Evolutionary conservation across 2,113 vertebrate genomes (phyloP).

Genomic region (Leptosomus discolor): DNA sequence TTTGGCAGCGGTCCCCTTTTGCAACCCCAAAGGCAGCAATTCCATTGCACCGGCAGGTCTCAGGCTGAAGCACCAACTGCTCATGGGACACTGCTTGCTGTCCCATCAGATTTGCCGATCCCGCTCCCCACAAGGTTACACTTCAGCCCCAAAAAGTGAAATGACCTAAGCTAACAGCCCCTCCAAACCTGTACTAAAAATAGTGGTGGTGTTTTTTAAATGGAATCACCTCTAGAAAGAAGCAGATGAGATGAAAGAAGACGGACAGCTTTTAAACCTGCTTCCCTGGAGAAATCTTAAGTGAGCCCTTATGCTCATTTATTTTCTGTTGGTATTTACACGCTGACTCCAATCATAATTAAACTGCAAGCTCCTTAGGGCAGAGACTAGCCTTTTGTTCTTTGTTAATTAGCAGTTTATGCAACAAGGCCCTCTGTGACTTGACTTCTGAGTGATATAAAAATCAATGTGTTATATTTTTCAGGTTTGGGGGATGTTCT

Average conservation of each 20-base stretch:
- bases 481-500: not conserved
- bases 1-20: not conserved
- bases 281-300: slow-evolving; percentile 31
- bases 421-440: slow-evolving; percentile 27
- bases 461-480: slow-evolving; percentile 22
- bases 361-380: slow-evolving; percentile 38
- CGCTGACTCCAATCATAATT: slow-evolving; percentile 19
- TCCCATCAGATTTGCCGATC: not conserved
- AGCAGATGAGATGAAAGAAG: slow-evolving; percentile 4
- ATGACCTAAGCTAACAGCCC: not conserved
- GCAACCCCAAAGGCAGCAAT: not conserved
- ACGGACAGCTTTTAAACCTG: not conserved
- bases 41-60: not conserved
- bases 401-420: slow-evolving; percentile 48
- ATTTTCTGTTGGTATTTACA: slow-evolving; percentile 37
- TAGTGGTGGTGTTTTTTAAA: not conserved
- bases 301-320: slow-evolving; percentile 23
- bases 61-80: not conserved
- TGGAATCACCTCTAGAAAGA: not conserved
- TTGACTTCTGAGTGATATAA: not conserved
- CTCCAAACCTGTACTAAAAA: not conserved
- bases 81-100: not conserved
- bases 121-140: not conserved
- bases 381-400: slow-evolving; percentile 37
- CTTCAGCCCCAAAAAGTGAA: not conserved